A percentile compares a stretch with the other conserved stretches of the same genome.
These are phyloP conservation scores for Hydraecia micacea DNA, from an alignment of 2,888 invertebrate genomes.

Conservation along the genomic window DNA sequence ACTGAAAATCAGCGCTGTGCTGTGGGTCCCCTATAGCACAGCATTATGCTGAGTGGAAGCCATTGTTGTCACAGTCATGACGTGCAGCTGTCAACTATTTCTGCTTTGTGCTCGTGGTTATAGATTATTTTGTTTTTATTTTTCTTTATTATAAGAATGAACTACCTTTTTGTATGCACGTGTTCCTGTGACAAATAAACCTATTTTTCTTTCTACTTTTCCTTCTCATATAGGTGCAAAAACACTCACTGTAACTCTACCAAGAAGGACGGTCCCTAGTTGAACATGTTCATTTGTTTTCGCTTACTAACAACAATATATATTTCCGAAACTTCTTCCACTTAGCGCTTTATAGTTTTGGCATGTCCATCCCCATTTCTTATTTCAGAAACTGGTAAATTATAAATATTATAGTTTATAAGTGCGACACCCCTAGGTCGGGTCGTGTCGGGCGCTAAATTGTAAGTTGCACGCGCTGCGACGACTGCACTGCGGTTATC, in stretches of 20 bases:
- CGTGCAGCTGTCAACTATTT: no score
- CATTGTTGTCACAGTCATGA: no score
- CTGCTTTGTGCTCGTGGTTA: no score
- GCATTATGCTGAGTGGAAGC: no score
- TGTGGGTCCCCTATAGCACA: no score
- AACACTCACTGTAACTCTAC: background rate
- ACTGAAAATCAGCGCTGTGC: no score
- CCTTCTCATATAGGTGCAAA: background rate
- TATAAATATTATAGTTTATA: constrained; percentile 7
- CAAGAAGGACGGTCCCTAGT: background rate
- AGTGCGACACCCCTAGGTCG: constrained; percentile 70
- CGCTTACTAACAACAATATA: background rate
- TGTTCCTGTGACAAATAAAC: no score
- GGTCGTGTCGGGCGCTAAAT: constrained; percentile 75
- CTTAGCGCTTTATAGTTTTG: constrained; percentile 1
- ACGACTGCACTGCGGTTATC: constrained; percentile 73
- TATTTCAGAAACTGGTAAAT: background rate
- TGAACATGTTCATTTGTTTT: background rate
- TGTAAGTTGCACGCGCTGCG: constrained; percentile 76
- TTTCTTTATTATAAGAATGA: no score
- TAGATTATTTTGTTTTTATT: no score
- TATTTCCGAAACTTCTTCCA: background rate
- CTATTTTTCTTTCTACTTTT: no score
- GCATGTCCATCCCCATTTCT: background rate
- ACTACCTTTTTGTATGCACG: no score